A percentile compares a stretch with the other conserved stretches of the same genome.
Conservation (phyloP, 2,888 invertebrate genomes). For the Pyrgus malvae region DNA sequence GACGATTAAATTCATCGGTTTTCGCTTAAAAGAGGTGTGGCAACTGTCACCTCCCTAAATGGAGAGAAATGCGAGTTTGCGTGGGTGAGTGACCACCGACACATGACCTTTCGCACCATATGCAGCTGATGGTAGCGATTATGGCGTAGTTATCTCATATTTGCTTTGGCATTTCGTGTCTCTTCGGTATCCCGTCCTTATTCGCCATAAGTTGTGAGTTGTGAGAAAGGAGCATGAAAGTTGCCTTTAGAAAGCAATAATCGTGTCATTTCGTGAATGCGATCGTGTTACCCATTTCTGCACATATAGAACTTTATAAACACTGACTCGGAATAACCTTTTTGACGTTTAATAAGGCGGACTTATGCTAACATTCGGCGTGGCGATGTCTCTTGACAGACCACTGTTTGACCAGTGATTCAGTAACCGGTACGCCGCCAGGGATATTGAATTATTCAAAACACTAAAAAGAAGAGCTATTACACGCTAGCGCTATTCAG, state of each 20-base stretch:
- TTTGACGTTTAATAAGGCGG: too few relatives aligned
- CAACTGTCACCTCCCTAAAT: slow-evolving; percentile 53
- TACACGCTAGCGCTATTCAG: too few relatives aligned
- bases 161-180: slow-evolving; percentile 28
- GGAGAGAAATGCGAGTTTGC: slow-evolving; percentile 63
- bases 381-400: too few relatives aligned
- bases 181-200: slow-evolving; percentile 19
- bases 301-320: too few relatives aligned
- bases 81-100: slow-evolving; percentile 42
- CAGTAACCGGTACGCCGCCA: too few relatives aligned
- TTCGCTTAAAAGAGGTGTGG: slow-evolving; percentile 35
- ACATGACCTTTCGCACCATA: slow-evolving; percentile 44
- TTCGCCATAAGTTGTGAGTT: slow-evolving; percentile 22
- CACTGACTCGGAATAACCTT: too few relatives aligned
- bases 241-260: slow-evolving; percentile 24
- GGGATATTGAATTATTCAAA: too few relatives aligned
- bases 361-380: too few relatives aligned
- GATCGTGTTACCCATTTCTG: neutral
- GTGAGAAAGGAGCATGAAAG: slow-evolving; percentile 20
- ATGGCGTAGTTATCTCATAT: slow-evolving; percentile 29
- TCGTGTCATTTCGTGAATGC: slow-evolving; percentile 18
- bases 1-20: slow-evolving; percentile 27
- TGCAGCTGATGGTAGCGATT: slow-evolving; percentile 26
- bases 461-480: too few relatives aligned
- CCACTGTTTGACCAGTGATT: too few relatives aligned